These are phyloP conservation scores for Acleris sparsana DNA, from an alignment of 2,888 invertebrate genomes.

Conservation along the genomic window DNA sequence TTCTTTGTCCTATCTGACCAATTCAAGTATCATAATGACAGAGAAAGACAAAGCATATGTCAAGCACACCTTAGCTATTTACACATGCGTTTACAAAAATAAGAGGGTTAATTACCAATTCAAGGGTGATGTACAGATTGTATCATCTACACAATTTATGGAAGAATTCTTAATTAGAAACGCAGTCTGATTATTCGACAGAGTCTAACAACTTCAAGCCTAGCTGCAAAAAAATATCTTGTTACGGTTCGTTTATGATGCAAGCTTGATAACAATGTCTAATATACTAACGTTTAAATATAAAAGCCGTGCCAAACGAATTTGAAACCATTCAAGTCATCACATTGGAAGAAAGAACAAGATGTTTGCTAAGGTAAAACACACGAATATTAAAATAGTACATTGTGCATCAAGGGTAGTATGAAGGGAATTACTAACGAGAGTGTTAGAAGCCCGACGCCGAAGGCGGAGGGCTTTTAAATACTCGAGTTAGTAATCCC, in stretches of 20 bases:
- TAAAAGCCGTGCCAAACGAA: constrained; percentile 62
- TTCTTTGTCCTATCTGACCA: no score
- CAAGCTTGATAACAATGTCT: constrained; percentile 57
- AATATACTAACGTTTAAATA: constrained; percentile 60
- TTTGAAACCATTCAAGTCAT: constrained; percentile 57
- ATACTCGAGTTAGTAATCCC: no score
- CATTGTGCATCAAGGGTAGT: no score
- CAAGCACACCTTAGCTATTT: no score
- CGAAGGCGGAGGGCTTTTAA: no score
- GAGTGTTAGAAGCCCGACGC: no score
- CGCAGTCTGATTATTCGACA: constrained; percentile 22
- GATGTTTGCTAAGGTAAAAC: constrained; percentile 64
- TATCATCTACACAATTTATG: constrained; percentile 7
- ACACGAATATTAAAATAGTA: constrained; percentile 19
- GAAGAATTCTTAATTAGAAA: constrained; percentile 19
- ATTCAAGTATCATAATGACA: no score
- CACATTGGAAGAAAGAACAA: constrained; percentile 54
- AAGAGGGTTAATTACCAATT: constrained; percentile 10
- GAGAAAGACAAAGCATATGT: no score
- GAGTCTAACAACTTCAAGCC: constrained; percentile 15
- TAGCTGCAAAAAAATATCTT: constrained; percentile 47
- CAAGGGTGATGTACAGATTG: constrained; percentile 14
- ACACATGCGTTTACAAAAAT: no score
- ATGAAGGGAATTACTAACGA: no score
- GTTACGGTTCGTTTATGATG: constrained; percentile 66